Conservation (phyloP, 2,888 invertebrate genomes). For the Lepidocyrtinus sp. region DNA sequence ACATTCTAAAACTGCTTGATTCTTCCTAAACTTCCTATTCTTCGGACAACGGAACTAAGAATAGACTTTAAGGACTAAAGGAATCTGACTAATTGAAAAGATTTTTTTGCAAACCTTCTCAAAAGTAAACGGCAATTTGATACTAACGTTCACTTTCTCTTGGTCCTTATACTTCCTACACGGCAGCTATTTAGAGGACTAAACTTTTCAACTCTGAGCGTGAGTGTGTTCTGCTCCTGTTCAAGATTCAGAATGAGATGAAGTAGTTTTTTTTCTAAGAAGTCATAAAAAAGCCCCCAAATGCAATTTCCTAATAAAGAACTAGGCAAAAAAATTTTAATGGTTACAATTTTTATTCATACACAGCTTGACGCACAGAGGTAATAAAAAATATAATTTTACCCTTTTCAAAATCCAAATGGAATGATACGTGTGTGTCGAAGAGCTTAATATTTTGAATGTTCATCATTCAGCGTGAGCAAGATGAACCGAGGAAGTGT, state of each 20-base stretch:
- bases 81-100: no score
- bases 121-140: constrained; percentile 35
- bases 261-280: constrained; percentile 7
- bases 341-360: constrained; percentile 41
- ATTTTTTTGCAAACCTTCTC: no score
- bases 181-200: background rate
- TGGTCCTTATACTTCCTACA: no score
- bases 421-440: background rate
- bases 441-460: background rate
- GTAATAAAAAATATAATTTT: background rate
- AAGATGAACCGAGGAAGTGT: no score
- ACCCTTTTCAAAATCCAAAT: background rate
- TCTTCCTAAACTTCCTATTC: no score
- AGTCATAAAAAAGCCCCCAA: no score
- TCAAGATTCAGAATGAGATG: constrained; percentile 42
- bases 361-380: background rate
- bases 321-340: constrained; percentile 27
- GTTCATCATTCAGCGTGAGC: background rate
- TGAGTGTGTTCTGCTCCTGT: background rate
- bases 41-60: no score
- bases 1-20: no score
- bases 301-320: background rate
- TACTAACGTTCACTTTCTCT: background rate
- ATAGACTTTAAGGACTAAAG: no score
- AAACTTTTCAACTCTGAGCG: constrained; percentile 7